Evolutionary conservation across 2,113 vertebrate genomes (phyloP).

Genomic region (Hemiscyllium ocellatum): DNA sequence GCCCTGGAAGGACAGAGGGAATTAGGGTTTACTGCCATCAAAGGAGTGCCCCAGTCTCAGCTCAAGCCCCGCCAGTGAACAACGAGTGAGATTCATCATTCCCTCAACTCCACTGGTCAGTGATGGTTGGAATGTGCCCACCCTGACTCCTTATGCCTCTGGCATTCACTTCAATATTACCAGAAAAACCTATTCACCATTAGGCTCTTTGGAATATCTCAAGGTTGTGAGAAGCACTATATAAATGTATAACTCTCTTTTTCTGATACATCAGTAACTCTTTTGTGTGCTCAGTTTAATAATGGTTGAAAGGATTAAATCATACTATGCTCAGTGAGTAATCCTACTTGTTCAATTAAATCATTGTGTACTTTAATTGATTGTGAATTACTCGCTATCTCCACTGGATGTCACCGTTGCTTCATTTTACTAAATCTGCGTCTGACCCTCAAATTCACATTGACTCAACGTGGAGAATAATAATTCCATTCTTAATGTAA

Average conservation of each 20-base stretch:
- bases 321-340: neutral
- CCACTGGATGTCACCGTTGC: conserved; percentile 1
- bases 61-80: no score
- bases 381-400: neutral
- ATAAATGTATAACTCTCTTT: neutral
- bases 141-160: no score
- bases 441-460: neutral
- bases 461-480: neutral
- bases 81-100: no score
- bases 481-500: neutral
- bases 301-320: neutral
- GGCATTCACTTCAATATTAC: no score
- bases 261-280: neutral
- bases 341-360: neutral
- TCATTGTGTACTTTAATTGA: neutral
- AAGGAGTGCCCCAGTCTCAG: no score
- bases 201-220: neutral
- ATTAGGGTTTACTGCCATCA: no score
- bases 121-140: no score
- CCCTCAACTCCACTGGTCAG: no score
- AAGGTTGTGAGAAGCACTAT: neutral
- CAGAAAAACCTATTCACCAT: no score
- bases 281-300: neutral
- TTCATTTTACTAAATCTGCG: neutral
- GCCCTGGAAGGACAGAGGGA: no score